Conservation (phyloP, 1,140 invertebrate species). For the Antheraea mylitta region DNA sequence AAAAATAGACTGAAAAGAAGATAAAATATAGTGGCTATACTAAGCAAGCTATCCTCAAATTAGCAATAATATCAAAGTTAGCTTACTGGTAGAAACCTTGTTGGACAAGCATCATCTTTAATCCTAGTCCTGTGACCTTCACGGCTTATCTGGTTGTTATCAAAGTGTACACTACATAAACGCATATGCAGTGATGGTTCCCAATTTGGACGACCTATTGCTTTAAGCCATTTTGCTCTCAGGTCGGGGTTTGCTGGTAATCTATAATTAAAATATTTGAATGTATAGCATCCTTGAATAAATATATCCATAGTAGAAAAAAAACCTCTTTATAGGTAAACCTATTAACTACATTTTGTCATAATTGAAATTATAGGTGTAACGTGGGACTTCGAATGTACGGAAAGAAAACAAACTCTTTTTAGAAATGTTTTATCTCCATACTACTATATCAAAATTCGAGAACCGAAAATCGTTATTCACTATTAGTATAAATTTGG, state of each 20-base stretch:
- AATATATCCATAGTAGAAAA: no score
- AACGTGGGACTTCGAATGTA: no score
- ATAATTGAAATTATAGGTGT: no score
- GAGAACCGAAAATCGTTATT: no score
- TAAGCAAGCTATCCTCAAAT: background rate
- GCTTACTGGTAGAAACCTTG: conserved; percentile 28
- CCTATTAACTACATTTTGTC: no score
- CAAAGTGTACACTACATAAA: conserved; percentile 32
- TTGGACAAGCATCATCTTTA: conserved; percentile 29
- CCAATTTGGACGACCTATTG: conserved; percentile 34
- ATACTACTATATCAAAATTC: no score
- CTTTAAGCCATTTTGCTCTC: conserved; percentile 27
- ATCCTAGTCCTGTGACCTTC: conserved; percentile 24
- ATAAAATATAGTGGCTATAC: no score
- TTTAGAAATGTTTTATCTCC: no score
- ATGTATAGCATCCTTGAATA: background rate
- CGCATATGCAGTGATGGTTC: conserved; percentile 22
- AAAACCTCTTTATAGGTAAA: no score
- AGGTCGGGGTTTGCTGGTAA: conserved; percentile 29
- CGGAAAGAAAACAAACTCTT: no score
- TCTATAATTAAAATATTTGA: conserved; percentile 15
- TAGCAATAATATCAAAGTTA: background rate
- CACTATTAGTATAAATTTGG: no score
- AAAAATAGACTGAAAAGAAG: no score
- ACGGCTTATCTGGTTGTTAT: conserved; percentile 24